A percentile compares a stretch with the other conserved stretches of the same genome.
Evolutionary conservation across 92 coral and sea anemone genomes (phyloP).

Genomic region (Palythoa grandis): DNA sequence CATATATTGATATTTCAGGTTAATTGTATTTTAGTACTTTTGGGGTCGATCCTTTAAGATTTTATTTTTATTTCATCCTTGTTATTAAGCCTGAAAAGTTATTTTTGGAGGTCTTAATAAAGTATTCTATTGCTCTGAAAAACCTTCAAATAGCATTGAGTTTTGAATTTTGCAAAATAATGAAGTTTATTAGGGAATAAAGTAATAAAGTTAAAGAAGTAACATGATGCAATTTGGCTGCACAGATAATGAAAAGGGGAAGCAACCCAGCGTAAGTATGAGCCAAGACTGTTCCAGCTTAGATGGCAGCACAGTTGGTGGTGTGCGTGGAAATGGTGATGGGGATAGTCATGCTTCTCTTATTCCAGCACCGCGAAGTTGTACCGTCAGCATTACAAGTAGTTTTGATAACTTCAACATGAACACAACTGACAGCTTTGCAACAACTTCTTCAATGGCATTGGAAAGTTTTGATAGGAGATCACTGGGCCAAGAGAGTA

Average conservation of each 20-base stretch:
- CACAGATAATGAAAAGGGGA: slow-evolving; percentile 87
- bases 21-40: too few species aligned
- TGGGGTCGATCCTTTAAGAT: too few species aligned
- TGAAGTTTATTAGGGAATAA: background rate
- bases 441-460: slow-evolving; percentile 71
- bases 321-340: slow-evolving; percentile 74
- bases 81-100: too few species aligned
- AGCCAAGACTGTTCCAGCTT: slow-evolving; percentile 98
- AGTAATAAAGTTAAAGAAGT: background rate
- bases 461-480: slow-evolving; percentile 62
- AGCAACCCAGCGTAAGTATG: slow-evolving; percentile 95
- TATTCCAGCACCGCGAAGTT: slow-evolving; percentile 97
- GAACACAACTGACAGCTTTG: slow-evolving; percentile 62
- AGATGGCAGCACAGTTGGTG: slow-evolving; percentile 87
- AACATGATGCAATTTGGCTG: background rate
- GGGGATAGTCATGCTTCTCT: slow-evolving; percentile 94
- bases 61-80: too few species aligned
- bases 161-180: background rate
- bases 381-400: slow-evolving; percentile 96
- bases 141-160: too few species aligned
- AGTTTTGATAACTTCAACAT: slow-evolving; percentile 94
- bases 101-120: too few species aligned
- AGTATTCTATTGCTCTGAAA: too few species aligned
- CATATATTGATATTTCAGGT: too few species aligned
- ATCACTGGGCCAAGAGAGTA: slow-evolving; percentile 45